A percentile compares a stretch with the other conserved stretches of the same genome.
These are phyloP conservation scores for Lasioglossum baleicum DNA, from an alignment of 1,140 invertebrate genomes.

Conservation along the genomic window DNA sequence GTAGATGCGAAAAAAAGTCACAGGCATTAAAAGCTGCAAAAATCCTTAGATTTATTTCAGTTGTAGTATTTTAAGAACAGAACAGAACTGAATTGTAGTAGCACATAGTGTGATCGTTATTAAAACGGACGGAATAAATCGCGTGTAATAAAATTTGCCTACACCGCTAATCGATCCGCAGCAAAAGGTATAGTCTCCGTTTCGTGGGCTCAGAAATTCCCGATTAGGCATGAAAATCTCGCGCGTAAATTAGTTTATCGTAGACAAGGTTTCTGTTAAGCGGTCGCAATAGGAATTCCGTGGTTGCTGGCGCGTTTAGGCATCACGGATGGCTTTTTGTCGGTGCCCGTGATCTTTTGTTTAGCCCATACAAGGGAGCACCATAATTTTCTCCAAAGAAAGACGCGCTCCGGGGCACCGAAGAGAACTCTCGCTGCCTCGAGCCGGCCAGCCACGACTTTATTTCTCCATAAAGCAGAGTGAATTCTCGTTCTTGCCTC, in stretches of 20 bases:
- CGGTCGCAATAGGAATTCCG: slow-evolving; percentile 16
- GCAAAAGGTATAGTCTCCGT: too few relatives aligned
- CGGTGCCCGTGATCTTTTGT: slow-evolving; percentile 44
- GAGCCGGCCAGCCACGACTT: slow-evolving; percentile 15
- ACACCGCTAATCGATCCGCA: too few relatives aligned
- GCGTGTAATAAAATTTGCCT: too few relatives aligned
- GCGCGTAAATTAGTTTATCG: slow-evolving; percentile 17
- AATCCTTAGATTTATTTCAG: too few relatives aligned
- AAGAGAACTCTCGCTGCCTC: not conserved
- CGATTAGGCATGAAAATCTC: not conserved
- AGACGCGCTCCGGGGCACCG: slow-evolving; percentile 13
- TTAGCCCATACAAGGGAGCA: slow-evolving; percentile 46
- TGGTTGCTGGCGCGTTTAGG: slow-evolving; percentile 38
- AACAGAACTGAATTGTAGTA: too few relatives aligned
- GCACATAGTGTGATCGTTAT: too few relatives aligned
- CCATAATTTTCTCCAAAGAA: slow-evolving; percentile 50
- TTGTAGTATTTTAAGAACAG: too few relatives aligned
- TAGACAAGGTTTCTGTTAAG: slow-evolving; percentile 11
- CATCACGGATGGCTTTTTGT: slow-evolving; percentile 30
- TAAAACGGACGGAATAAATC: too few relatives aligned
- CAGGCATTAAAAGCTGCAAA: too few relatives aligned
- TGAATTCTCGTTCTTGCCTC: slow-evolving; percentile 55
- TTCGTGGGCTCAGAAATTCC: too few relatives aligned
- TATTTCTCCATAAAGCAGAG: slow-evolving; percentile 57
- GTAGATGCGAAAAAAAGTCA: too few relatives aligned